Percentiles rank a stretch among this genome's conserved stretches.
Conservation (phyloP, 2,888 invertebrate genomes). For the Seladonia tumulorum region DNA sequence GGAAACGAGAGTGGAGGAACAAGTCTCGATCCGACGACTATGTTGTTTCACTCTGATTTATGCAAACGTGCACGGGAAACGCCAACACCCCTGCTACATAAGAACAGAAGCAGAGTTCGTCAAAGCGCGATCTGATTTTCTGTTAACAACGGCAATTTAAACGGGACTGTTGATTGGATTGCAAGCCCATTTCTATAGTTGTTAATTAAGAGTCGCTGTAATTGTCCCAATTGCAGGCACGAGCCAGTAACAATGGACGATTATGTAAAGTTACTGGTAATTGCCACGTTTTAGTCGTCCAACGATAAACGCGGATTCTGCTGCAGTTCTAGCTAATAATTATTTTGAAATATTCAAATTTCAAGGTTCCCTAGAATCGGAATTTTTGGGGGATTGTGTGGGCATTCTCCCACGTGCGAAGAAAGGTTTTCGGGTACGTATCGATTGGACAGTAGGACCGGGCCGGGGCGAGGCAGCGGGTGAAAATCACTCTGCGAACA, state of each 20-base stretch:
- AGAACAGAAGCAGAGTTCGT: not conserved
- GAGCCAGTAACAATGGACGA: not conserved
- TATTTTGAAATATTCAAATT: too few relatives aligned
- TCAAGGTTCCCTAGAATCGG: not conserved
- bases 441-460: not conserved
- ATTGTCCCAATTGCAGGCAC: not conserved
- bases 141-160: not conserved
- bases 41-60: too few relatives aligned
- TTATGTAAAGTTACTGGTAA: not conserved
- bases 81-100: not conserved
- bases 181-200: not conserved
- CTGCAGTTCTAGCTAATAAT: not conserved
- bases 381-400: not conserved
- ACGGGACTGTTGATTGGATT: not conserved
- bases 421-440: not conserved
- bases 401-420: not conserved
- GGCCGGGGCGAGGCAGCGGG: not conserved
- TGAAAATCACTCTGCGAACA: conserved; percentile 25
- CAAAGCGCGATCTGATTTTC: not conserved
- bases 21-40: too few relatives aligned
- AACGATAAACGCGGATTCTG: not conserved
- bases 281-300: not conserved
- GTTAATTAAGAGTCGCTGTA: not conserved
- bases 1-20: too few relatives aligned
- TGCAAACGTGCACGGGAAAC: not conserved